Evolutionary conservation across 2,888 invertebrate species (phyloP), one percentile per base, ranked within the genome.

Genomic region (Homarus gammarus): DNA sequence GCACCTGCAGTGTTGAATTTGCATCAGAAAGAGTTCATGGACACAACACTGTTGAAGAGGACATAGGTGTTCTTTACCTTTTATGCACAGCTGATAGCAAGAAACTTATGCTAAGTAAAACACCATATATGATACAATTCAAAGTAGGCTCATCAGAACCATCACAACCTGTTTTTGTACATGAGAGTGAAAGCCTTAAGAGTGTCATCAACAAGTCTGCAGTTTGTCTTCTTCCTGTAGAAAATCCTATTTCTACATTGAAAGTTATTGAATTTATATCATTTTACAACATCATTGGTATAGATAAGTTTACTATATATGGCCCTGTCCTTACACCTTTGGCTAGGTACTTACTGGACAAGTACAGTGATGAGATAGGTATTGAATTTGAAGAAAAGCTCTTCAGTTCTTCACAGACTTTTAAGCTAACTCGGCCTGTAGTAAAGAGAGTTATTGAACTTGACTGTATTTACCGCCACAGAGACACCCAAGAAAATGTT

Each of bases 201-300:
- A 91, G 83, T 64, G 75, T 89, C n/a, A 44, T 86, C 27, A 88
- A 92, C 68, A 92, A 81, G 31, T 87, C 73, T 68, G 88, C 90
- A 36, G 77, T 89, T 10, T 92, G 92, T 70, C 82, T 90, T 40
- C 61, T 82, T 18, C 90, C 92, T 38, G 61, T 44, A 2, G 70
- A 89, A 33, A 27, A 12, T 44, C 89, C 89, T 51, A 61, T 81
- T 38, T 40, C 84, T 27, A 72, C 90, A 38, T 27, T 90, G 2
- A 89, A 78, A 27, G 51, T 90, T 44, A 82, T 92, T 61, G 92
- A 92, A 51, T 92, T 92, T 81, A 87, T 92, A n/a, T 89, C 90
- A 1, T 88, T 75, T 64, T 84, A 92, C 64, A 85, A 87, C 36
- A 68, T 88, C 36, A 82, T 92, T 33, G 92, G 92, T 27, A 27